These are phyloP conservation scores for Eriosoma lanigerum DNA, from an alignment of 1,140 invertebrate species.

Conservation along the genomic window DNA sequence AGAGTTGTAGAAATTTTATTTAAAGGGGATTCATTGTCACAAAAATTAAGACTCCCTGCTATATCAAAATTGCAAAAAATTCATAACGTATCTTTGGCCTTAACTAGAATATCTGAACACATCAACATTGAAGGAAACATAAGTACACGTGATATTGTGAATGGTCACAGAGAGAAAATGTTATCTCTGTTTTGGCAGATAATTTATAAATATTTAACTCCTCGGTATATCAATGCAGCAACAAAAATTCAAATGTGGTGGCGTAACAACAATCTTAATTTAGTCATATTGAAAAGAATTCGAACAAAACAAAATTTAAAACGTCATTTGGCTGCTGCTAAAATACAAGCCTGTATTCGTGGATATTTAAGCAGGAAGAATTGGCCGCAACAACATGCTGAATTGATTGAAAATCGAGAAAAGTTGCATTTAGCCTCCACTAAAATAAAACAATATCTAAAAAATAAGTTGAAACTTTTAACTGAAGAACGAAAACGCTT, in stretches of 20 bases:
- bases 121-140: conserved; percentile 68
- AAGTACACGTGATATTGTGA: conserved; percentile 73
- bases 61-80: conserved; percentile 83
- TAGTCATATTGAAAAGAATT: conserved; percentile 50
- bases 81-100: conserved; percentile 78
- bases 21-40: conserved; percentile 66
- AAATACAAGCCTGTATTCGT: conserved; percentile 52
- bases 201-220: conserved; percentile 80
- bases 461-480: conserved; percentile 55
- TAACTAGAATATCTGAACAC: conserved; percentile 59
- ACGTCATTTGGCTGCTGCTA: conserved; percentile 48
- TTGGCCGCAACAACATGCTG: conserved; percentile 45
- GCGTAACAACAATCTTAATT: conserved; percentile 57
- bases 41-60: conserved; percentile 75
- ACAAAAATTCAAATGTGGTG: conserved; percentile 69
- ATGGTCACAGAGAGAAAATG: conserved; percentile 86
- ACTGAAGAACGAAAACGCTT: conserved; percentile 39
- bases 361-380: conserved; percentile 45
- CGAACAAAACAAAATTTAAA: conserved; percentile 34
- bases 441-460: conserved; percentile 50
- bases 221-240: conserved; percentile 69
- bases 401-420: conserved; percentile 11
- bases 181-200: conserved; percentile 84
- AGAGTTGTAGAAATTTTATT: conserved; percentile 81
- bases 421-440: conserved; percentile 19